phyloP scores from a whole-genome alignment of 2,888 invertebrate genomes.

The Hirtodrosophila duncani region DNA sequence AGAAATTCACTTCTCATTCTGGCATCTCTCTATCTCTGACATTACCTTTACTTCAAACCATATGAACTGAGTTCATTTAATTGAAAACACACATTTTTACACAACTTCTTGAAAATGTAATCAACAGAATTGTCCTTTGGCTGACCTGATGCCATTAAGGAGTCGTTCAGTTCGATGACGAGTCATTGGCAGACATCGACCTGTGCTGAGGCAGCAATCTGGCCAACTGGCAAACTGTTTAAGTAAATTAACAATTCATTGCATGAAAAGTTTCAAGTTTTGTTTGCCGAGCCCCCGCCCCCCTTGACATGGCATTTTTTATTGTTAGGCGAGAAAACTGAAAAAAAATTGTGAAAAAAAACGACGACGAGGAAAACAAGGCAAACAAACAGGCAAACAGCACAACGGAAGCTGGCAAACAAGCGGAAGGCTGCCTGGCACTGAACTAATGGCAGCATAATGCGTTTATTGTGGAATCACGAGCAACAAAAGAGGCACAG shows the following conservation, averaged over 20 bases:
- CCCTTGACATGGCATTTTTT: conserved; percentile 44
- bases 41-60: too few relatives aligned
- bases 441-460: conserved; percentile 72
- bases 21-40: too few relatives aligned
- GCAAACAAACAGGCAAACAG: conserved; percentile 40
- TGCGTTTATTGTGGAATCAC: conserved; percentile 70
- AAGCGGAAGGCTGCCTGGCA: conserved; percentile 70
- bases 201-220: conserved; percentile 7
- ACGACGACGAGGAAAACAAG: conserved; percentile 4
- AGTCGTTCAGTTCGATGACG: conserved; percentile 40
- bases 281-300: conserved; percentile 6
- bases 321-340: conserved; percentile 47
- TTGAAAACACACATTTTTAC: too few relatives aligned
- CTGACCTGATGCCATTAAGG: conserved; percentile 43
- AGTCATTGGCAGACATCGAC: conserved; percentile 10
- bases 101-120: conserved; percentile 51
- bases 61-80: too few relatives aligned
- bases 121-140: conserved; percentile 49
- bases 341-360: conserved; percentile 15
- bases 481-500: conserved; percentile 31
- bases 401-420: conserved; percentile 67
- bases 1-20: too few relatives aligned
- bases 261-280: conserved; percentile 50
- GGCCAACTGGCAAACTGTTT: conserved; percentile 43
- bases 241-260: conserved; percentile 68